Conservation (phyloP, 2,888 invertebrate species). For the Melanchra persicariae region DNA sequence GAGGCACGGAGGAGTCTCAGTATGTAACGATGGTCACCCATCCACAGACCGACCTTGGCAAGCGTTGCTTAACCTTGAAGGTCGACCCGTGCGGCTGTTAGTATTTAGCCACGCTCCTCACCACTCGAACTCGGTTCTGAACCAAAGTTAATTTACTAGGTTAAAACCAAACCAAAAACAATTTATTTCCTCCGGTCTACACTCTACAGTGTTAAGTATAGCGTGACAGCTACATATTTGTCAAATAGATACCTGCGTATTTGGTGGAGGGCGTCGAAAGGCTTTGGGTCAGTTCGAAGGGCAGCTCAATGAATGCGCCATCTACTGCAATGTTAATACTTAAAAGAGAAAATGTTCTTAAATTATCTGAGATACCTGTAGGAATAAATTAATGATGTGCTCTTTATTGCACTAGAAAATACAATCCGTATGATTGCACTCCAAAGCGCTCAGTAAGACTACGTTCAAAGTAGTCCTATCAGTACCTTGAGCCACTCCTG, state of each 20-base stretch:
- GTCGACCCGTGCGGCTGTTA: no score
- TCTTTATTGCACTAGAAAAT: slow-evolving; percentile 16
- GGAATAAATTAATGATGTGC: not conserved
- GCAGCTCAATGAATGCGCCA: not conserved
- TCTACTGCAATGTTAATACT: not conserved
- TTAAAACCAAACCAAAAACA: slow-evolving; percentile 3
- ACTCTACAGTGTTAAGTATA: not conserved
- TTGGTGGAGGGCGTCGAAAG: slow-evolving; percentile 3
- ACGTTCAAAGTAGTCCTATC: slow-evolving; percentile 23
- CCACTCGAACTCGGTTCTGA: not conserved
- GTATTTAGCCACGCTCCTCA: no score
- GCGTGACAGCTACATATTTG: slow-evolving; percentile 18
- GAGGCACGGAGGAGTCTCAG: no score
- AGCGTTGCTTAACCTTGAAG: no score
- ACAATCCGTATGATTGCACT: slow-evolving; percentile 5
- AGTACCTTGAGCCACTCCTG: slow-evolving; percentile 1
- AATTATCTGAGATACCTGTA: not conserved
- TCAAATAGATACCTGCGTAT: slow-evolving; percentile 23
- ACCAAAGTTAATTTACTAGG: not conserved
- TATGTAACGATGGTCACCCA: no score
- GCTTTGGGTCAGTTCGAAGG: not conserved
- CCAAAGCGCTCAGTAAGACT: slow-evolving; percentile 4
- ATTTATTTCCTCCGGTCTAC: not conserved
- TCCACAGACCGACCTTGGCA: no score
- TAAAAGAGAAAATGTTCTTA: not conserved